Conservation (phyloP, 2,113 vertebrate species). For the Fregetta grallaria region DNA sequence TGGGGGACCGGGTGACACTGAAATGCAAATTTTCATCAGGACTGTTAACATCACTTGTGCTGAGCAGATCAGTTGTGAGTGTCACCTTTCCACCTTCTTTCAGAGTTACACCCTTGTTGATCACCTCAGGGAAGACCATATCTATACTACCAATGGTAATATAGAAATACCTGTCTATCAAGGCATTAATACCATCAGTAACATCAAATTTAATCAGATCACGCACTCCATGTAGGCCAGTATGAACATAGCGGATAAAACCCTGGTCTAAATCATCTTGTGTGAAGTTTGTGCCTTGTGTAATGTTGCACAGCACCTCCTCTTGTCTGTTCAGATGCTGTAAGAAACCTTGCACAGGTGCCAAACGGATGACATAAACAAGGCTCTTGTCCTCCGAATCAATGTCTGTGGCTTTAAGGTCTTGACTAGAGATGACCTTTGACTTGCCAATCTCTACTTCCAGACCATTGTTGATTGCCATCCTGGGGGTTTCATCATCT, state of each 20-base stretch:
- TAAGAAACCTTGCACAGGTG: conserved; percentile 69
- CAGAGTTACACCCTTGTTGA: conserved; percentile 66
- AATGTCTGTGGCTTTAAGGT: conserved; percentile 70
- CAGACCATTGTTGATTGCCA: conserved; percentile 60
- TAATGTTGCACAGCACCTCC: conserved; percentile 64
- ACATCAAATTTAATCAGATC: conserved; percentile 74
- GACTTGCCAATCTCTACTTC: conserved; percentile 59
- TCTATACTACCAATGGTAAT: conserved; percentile 53
- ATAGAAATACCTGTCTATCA: conserved; percentile 63
- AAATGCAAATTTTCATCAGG: conserved; percentile 60
- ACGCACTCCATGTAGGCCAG: conserved; percentile 39
- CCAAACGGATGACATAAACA: conserved; percentile 61
- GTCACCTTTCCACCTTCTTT: conserved; percentile 61
- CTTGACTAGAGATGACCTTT: conserved; percentile 48
- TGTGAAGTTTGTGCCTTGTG: conserved; percentile 70
- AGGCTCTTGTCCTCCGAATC: conserved; percentile 69
- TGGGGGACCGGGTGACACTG: conserved; percentile 50
- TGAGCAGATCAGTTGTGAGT: conserved; percentile 65
- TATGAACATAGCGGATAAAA: conserved; percentile 61
- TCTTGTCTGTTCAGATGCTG: conserved; percentile 76
- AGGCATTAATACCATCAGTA: conserved; percentile 71
- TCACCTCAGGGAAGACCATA: conserved; percentile 57
- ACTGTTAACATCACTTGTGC: conserved; percentile 61
- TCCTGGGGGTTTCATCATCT: conserved; percentile 64
- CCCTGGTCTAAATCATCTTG: conserved; percentile 68